phyloP scores from a whole-genome alignment of 35 echinoderm and acorn worm species.

The Apostichopus californicus region DNA sequence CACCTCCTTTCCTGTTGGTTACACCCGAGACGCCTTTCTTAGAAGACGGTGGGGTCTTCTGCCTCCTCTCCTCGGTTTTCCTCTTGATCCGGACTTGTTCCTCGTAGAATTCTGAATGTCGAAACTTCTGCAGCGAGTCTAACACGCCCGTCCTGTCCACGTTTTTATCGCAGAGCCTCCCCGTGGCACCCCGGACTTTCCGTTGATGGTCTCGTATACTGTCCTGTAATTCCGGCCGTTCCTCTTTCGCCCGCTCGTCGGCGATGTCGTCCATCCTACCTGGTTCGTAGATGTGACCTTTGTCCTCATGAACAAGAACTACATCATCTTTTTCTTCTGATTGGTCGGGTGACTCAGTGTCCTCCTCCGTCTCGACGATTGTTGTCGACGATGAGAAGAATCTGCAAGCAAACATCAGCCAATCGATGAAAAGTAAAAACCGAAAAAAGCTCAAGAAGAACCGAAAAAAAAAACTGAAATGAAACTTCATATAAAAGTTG shows the following conservation, averaged over 20 bases:
- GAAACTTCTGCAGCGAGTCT: constrained; percentile 38
- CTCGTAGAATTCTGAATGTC: constrained; percentile 32
- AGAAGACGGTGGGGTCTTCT: constrained; percentile 30
- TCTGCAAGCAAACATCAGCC: not conserved
- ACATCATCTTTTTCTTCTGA: not conserved
- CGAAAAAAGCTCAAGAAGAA: too few relatives aligned
- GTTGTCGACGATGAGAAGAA: not conserved
- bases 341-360: not conserved
- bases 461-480: too few relatives aligned
- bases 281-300: constrained; percentile 19
- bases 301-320: not conserved
- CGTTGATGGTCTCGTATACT: constrained; percentile 42
- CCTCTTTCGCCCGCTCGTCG: not conserved
- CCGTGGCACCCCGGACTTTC: constrained; percentile 34
- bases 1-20: not conserved
- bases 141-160: constrained; percentile 30
- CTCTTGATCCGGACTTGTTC: constrained; percentile 17
- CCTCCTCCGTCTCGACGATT: not conserved
- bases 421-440: too few relatives aligned
- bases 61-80: not conserved
- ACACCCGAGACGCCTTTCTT: not conserved
- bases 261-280: not conserved
- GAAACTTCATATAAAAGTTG: too few relatives aligned
- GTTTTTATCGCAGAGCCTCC: constrained; percentile 25
- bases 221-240: not conserved